phyloP scores from a whole-genome alignment of 2,888 invertebrate genomes.

The Rhagonycha lutea region DNA sequence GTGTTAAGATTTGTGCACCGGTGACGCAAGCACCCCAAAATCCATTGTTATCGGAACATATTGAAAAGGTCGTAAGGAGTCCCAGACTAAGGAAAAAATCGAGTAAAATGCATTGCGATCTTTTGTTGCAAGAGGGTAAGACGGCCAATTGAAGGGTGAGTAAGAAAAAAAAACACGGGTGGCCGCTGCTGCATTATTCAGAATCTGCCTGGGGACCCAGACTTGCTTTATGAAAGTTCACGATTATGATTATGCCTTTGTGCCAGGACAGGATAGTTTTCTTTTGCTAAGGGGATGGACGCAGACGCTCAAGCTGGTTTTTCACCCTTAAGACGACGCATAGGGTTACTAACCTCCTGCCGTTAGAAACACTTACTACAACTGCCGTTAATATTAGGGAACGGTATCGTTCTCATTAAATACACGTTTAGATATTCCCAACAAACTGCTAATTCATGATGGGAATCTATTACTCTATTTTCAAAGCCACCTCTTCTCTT shows the following conservation, averaged over 20 bases:
- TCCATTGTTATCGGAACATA: slow-evolving; percentile 25
- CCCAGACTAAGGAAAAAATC: slow-evolving; percentile 33
- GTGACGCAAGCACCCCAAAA: slow-evolving; percentile 34
- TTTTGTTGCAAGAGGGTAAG: slow-evolving; percentile 34
- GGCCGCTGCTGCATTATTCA: slow-evolving; percentile 29
- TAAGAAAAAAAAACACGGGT: slow-evolving; percentile 33
- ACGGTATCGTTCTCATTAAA: slow-evolving; percentile 7
- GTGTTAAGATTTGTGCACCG: slow-evolving; percentile 27
- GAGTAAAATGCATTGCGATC: slow-evolving; percentile 29
- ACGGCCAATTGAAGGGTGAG: slow-evolving; percentile 39
- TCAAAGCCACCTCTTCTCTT: background rate
- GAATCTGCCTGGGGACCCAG: slow-evolving; percentile 30
- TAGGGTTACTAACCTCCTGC: slow-evolving; percentile 36
- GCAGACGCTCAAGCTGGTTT: slow-evolving; percentile 40
- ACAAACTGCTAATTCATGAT: slow-evolving; percentile 3
- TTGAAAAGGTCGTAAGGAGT: slow-evolving; percentile 32
- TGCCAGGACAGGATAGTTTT: slow-evolving; percentile 38
- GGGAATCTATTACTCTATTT: background rate
- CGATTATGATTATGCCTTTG: slow-evolving; percentile 37
- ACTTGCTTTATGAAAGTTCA: slow-evolving; percentile 35
- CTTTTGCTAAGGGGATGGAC: slow-evolving; percentile 32
- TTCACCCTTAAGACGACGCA: slow-evolving; percentile 34
- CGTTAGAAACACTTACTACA: slow-evolving; percentile 37
- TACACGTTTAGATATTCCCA: background rate
- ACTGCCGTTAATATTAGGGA: slow-evolving; percentile 33